Evolutionary conservation across 2,113 vertebrate species (phyloP), one percentile per base, ranked within the genome.

Genomic region (Macroglossus sobrinus): DNA sequence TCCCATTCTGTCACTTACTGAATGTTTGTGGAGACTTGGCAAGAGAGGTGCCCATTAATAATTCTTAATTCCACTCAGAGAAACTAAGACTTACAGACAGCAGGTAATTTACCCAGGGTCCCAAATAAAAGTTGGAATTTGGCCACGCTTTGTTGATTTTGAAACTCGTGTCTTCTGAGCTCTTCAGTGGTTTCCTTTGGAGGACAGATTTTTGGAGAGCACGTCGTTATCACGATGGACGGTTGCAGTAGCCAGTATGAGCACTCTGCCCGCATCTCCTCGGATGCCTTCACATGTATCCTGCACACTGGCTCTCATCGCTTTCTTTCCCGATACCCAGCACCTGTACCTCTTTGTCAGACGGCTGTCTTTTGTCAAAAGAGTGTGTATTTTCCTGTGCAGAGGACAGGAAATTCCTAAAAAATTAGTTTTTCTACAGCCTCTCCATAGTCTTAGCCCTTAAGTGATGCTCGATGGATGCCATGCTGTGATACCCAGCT

Each of bases 91-190:
- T 68, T 89, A 78, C 40, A 71, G 47, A 63, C 43, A 87, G 5
- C 18, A 69, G 89, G 3, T 55, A 79, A 75, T 90, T 86, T 43
- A 64, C 16, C 26, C 43, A 87, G 68, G 55, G 61, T 78, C 66
- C 89, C 50, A 82, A 69, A 63, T 72, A 79, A 80, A 35, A 64
- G 13, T n/a, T 78, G 35, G n/a, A 38, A 84, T 89, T 82, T 79
- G 47, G 82, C 57, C 22, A 57, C 63, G 5, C 13, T 90, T 28
- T 40, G 26, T 11, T 66, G 43, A 40, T 94, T 95, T 64, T 24
- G 57, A 84, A 75, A 43, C 15, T 69, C 50, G 4, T 59, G 15
- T 40, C 53, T 86, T 21, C 13, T n/a, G 50, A 90, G 66, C 43
- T 75, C 75, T 33, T 55, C 18, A 53, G 84, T 68, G 68, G 45